A percentile compares a stretch with the other conserved stretches of the same genome.
Evolutionary conservation across 2,888 invertebrate genomes (phyloP).

Genomic region (Spicauda simplicius): DNA sequence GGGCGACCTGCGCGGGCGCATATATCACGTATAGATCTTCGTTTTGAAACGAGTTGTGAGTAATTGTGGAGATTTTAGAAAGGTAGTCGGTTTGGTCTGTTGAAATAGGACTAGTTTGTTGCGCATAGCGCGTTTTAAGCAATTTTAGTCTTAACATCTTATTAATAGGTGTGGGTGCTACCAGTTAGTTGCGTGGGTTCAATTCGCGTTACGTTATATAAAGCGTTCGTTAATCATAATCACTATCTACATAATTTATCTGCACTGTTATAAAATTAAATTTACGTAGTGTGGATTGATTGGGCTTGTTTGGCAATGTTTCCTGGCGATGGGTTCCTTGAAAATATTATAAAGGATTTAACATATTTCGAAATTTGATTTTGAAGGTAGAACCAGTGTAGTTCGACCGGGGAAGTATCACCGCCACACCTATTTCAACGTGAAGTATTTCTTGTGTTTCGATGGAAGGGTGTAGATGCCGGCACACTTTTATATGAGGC

Average conservation of each 20-base stretch:
- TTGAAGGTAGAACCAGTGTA: too few relatives aligned
- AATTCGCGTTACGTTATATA: conserved; percentile 49
- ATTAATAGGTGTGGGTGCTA: conserved; percentile 8
- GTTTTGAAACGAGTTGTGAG: conserved; percentile 73
- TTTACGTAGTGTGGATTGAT: conserved; percentile 5
- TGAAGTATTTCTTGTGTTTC: too few relatives aligned
- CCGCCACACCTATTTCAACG: too few relatives aligned
- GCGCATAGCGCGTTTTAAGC: conserved; percentile 9
- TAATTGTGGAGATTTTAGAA: conserved; percentile 82
- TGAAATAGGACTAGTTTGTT: conserved; percentile 52
- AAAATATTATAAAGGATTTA: neutral
- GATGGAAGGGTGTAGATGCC: too few relatives aligned
- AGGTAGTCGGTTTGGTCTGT: conserved; percentile 67
- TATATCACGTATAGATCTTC: conserved; percentile 58
- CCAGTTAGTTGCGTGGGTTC: conserved; percentile 51
- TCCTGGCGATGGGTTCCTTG: neutral
- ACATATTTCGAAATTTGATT: neutral
- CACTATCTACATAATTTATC: conserved; percentile 37
- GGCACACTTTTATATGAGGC: too few relatives aligned
- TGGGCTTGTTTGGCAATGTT: conserved; percentile 1
- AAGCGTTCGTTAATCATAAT: conserved; percentile 42
- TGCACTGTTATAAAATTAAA: conserved; percentile 24
- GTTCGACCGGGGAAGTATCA: too few relatives aligned
- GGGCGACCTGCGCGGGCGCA: conserved; percentile 60
- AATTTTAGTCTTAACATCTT: conserved; percentile 4